Conservation (phyloP, 1,140 invertebrate genomes). For the Aphaenogaster floridana region DNA sequence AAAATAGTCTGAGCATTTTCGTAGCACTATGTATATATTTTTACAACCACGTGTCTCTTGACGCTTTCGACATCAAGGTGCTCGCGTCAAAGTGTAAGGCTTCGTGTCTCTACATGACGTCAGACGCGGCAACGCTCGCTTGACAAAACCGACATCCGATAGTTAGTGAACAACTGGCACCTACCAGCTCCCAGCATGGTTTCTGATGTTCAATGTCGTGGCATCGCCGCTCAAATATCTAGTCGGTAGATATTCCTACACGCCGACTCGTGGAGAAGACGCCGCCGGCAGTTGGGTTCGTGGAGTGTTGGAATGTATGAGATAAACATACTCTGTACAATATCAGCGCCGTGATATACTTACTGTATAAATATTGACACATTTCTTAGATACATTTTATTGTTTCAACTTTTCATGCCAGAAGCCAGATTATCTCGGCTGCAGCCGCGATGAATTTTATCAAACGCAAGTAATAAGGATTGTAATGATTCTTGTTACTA, state of each 20-base stretch:
- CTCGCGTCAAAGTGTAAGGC: slow-evolving; percentile 5
- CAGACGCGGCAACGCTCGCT: not conserved
- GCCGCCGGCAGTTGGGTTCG: slow-evolving; percentile 71
- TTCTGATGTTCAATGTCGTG: slow-evolving; percentile 70
- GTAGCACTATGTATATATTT: slow-evolving; percentile 24
- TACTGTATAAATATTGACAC: slow-evolving; percentile 56
- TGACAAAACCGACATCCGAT: slow-evolving; percentile 59
- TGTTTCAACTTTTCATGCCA: not conserved
- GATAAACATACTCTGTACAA: slow-evolving; percentile 71
- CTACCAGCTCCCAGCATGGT: slow-evolving; percentile 52
- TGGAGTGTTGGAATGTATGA: slow-evolving; percentile 74
- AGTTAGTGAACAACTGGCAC: slow-evolving; percentile 43
- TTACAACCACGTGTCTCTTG: slow-evolving; percentile 23
- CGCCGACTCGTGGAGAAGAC: slow-evolving; percentile 79
- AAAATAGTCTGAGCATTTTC: slow-evolving; percentile 27
- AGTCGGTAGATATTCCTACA: slow-evolving; percentile 82
- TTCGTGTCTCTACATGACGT: slow-evolving; percentile 26
- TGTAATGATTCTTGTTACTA: not conserved
- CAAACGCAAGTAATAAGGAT: not conserved
- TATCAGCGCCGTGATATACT: slow-evolving; percentile 57
- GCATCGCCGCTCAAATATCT: slow-evolving; percentile 72
- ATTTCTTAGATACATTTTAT: not conserved
- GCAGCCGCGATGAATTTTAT: not conserved
- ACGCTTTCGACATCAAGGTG: slow-evolving; percentile 34
- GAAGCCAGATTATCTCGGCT: not conserved